Percentiles rank a stretch among this genome's conserved stretches.
phyloP scores from a whole-genome alignment of 1,140 invertebrate species.

The Matsumurasca onukii region DNA sequence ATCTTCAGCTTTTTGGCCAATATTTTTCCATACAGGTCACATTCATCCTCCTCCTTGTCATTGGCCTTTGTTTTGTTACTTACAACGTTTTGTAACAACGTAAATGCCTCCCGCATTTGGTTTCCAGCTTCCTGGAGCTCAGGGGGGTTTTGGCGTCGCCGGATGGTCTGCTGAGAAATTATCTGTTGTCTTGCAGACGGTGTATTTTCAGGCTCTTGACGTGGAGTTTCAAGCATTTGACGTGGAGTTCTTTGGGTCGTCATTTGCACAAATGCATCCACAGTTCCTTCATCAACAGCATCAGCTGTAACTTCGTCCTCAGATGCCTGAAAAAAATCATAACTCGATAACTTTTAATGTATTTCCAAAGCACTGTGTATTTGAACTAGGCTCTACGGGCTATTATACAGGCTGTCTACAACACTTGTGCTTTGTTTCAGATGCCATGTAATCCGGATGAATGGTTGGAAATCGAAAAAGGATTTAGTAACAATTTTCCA shows the following conservation, averaged over 20 bases:
- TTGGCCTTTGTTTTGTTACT: conserved; percentile 14
- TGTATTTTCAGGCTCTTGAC: conserved; percentile 16
- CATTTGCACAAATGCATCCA: background rate
- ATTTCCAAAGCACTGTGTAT: conserved; percentile 14
- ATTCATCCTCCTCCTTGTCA: conserved; percentile 34
- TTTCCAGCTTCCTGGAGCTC: conserved; percentile 19
- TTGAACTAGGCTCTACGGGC: too few relatives aligned
- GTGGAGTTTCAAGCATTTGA: conserved; percentile 7
- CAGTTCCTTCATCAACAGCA: conserved; percentile 9
- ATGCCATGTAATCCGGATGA: conserved; percentile 39
- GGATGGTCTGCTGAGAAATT: conserved; percentile 15
- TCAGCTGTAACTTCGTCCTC: conserved; percentile 22
- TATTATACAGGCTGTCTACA: too few relatives aligned
- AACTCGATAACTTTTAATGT: conserved; percentile 14
- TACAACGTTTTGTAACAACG: conserved; percentile 17
- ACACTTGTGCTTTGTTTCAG: conserved; percentile 23
- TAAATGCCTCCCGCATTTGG: conserved; percentile 18
- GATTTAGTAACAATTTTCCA: conserved; percentile 44
- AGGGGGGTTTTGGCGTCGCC: conserved; percentile 16
- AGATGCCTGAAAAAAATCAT: conserved; percentile 19
- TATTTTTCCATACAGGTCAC: conserved; percentile 34
- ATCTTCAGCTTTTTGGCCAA: conserved; percentile 40
- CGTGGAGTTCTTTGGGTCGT: conserved; percentile 10
- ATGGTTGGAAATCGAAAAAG: conserved; percentile 43
- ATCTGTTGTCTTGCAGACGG: conserved; percentile 18